Percentiles rank a stretch among this genome's conserved stretches.
phyloP scores from a whole-genome alignment of 30 jellyfish, hydroid and myxozoan species.

The Hydractinia symbiolongicarpus region DNA sequence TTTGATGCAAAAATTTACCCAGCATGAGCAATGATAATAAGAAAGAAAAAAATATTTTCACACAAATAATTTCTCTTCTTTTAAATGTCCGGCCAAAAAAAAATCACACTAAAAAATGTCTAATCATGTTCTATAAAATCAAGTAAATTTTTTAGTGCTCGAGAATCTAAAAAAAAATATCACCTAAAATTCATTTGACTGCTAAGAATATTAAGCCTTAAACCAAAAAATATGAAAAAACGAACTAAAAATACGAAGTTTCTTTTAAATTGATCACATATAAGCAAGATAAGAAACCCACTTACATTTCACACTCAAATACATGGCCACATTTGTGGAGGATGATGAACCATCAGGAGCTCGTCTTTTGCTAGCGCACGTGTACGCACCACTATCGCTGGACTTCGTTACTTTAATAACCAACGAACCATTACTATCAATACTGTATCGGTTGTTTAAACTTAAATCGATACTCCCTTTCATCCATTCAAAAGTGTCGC shows the following conservation, averaged over 20 bases:
- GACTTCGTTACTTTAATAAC: slow-evolving; percentile 53
- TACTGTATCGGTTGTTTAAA: slow-evolving; percentile 54
- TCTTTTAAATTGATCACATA: background rate
- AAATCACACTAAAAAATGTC: no score
- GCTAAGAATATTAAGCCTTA: background rate
- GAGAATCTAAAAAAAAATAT: no score
- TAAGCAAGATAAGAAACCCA: background rate
- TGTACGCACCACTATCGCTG: slow-evolving; percentile 75
- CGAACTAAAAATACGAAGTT: background rate
- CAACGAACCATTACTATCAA: slow-evolving; percentile 64
- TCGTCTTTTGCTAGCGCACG: slow-evolving; percentile 56
- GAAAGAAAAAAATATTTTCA: no score
- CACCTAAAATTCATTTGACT: background rate
- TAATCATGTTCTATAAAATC: no score
- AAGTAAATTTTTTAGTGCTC: no score
- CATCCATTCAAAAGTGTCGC: slow-evolving; percentile 71
- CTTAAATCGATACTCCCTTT: slow-evolving; percentile 74
- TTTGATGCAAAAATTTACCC: background rate
- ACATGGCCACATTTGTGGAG: slow-evolving; percentile 65
- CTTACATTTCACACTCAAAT: slow-evolving; percentile 90
- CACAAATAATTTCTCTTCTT: no score
- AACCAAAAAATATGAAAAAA: background rate
- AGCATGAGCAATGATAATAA: background rate
- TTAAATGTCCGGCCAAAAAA: no score
- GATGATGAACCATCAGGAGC: slow-evolving; percentile 49